These are phyloP conservation scores for Apostichopus leukothele DNA, from an alignment of 53 echinoderm and acorn worm genomes.

Conservation along the genomic window DNA sequence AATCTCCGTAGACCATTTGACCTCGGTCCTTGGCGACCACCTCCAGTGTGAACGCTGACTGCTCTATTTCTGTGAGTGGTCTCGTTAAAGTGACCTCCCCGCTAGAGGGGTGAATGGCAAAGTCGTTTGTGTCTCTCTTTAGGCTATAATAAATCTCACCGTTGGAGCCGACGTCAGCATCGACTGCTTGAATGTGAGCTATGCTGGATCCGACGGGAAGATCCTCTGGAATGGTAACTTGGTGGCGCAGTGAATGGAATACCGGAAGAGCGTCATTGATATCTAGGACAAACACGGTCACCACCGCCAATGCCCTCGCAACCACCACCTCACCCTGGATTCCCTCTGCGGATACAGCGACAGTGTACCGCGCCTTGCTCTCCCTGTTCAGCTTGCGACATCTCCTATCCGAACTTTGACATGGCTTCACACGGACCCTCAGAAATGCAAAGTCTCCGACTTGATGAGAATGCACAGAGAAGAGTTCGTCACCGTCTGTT, in stretches of 20 bases:
- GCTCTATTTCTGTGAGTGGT: constrained; percentile 61
- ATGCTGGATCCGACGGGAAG: constrained; percentile 73
- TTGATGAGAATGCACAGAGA: constrained; percentile 62
- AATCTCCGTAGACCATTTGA: constrained; percentile 77
- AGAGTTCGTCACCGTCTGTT: constrained; percentile 51
- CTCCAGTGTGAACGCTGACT: constrained; percentile 56
- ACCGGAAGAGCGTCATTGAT: constrained; percentile 88
- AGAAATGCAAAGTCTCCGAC: constrained; percentile 92
- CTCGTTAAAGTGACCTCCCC: constrained; percentile 89
- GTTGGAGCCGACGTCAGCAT: constrained; percentile 91
- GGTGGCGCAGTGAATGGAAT: constrained; percentile 65
- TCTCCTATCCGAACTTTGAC: constrained; percentile 46
- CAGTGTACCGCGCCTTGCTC: constrained; percentile 58
- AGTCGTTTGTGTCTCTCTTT: constrained; percentile 64
- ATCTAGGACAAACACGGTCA: constrained; percentile 69
- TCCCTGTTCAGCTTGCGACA: constrained; percentile 80
- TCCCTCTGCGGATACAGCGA: constrained; percentile 59
- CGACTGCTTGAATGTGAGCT: constrained; percentile 74
- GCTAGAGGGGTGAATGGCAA: constrained; percentile 96
- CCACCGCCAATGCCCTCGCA: constrained; percentile 37
- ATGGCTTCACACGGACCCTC: constrained; percentile 73
- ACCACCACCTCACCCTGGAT: constrained; percentile 29
- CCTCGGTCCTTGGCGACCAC: constrained; percentile 92
- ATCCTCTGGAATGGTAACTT: constrained; percentile 70
- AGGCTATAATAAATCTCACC: constrained; percentile 98